Base-by-base conservation (phyloP, 1,140 invertebrate species). In the Hylaeus anthracinus region DNA sequence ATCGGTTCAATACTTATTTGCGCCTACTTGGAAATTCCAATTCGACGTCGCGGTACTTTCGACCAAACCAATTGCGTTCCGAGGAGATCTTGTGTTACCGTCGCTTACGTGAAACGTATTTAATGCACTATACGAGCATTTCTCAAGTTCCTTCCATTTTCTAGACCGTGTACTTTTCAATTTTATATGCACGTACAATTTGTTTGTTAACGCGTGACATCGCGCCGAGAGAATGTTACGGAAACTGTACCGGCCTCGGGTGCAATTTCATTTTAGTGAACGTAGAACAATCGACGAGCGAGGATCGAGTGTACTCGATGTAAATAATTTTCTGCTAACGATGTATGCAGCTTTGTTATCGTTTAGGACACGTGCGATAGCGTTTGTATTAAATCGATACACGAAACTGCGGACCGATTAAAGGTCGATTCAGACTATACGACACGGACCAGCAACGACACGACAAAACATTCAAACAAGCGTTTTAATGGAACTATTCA, bases 121-220 rank as follows among this genome's bases (percentile, higher is more conserved):
- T 12, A 64, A 73, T 51, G 26, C 61, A 66, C 15, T 70, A 60
- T 66, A 55, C 39, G 4, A 64, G n/a, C n/a, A 9, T 66, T 58
- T 43, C 26, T 67, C 63, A 51, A 71, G 55, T 78, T 78, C 75
- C 75, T 71, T 78, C 75, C 75, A 71, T 71, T 71, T 77, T 71
- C 43, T 78, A 71, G 8, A n/a, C 69, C 56, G 39, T 53, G 15
- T 41, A 60, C 51, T 77, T 70, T 76, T 48, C 74, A 51, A 76
- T 76, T 76, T 76, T 76, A 14, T 76, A 76, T 41, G 3, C 63
- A 26, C 10, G 48, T 48, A 63, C 37, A 26, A 64, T 64, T 74
- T 5, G n/a, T 67, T 67, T 48, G 15, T 48, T 45, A 58, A 43
- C 55, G n/a, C 14, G 3, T 61, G 26, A 10, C 14, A 10, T 51